Evolutionary conservation across 2,888 invertebrate species (phyloP).

Genomic region (Scotopteryx bipunctaria): DNA sequence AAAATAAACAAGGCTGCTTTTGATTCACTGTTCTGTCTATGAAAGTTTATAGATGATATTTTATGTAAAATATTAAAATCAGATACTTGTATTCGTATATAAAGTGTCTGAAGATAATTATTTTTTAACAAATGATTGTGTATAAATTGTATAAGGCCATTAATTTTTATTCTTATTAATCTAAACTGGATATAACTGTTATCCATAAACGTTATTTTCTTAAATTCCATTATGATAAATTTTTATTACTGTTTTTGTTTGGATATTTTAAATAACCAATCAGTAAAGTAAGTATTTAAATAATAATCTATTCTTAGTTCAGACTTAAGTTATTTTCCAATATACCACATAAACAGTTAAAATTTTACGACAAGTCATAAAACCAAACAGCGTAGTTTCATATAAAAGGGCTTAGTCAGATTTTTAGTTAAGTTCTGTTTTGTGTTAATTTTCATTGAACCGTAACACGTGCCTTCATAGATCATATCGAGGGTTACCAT

Average conservation of each 20-base stretch:
- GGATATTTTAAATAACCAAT: not conserved
- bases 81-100: too few species aligned
- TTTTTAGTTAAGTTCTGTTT: slow-evolving; percentile 54
- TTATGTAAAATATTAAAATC: too few species aligned
- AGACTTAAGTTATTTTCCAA: slow-evolving; percentile 27
- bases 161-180: too few species aligned
- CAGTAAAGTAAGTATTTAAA: slow-evolving; percentile 1
- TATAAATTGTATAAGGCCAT: too few species aligned
- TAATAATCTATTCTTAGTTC: slow-evolving; percentile 18
- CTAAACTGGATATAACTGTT: too few species aligned
- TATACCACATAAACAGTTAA: slow-evolving; percentile 39
- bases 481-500: slow-evolving; percentile 65
- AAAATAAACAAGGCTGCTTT: slow-evolving; percentile 73
- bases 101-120: too few species aligned
- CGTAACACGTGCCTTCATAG: slow-evolving; percentile 63
- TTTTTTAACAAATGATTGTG: too few species aligned
- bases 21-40: slow-evolving; percentile 61
- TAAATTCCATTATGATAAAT: too few species aligned
- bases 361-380: slow-evolving; percentile 51
- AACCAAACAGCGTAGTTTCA: slow-evolving; percentile 48
- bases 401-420: slow-evolving; percentile 42
- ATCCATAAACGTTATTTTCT: too few species aligned
- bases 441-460: slow-evolving; percentile 61
- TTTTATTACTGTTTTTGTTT: too few species aligned
- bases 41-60: slow-evolving; percentile 57